Base-by-base conservation (phyloP, 2,113 vertebrate species). In the Hydrochoerus hydrochaeris region DNA sequence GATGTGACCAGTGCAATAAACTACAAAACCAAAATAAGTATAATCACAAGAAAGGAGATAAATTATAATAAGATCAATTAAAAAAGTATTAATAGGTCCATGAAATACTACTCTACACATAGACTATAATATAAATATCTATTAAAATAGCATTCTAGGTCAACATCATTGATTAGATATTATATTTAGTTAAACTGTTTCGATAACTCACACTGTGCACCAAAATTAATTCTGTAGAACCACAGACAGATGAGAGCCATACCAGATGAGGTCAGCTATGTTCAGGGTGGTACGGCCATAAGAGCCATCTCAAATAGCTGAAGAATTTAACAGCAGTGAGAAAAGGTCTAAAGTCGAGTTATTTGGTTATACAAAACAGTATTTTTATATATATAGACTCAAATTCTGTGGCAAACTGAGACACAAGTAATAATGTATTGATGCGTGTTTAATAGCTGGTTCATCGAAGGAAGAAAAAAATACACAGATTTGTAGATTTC, bases 1-100 rank as follows among this genome's bases (percentile, higher is more conserved):
- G 85, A 92, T 97, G 46, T 87, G 63, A 95, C 38, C 46, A 82
- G 11, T 75, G n/a, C 28, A 81, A 3, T 86, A 93, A 92, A 54
- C 85, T 49, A 81, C 54, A 93, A 95, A 95, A 44, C 30, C 80
- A 83, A 78, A 89, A 32, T 81, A 84, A 96, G 14, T 62, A 26
- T 80, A 44, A 83, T 93, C 54, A 73, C 60, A 5, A 30, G 28
- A 90, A 91, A 90, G 11, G 46, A 73, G n/a, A 46, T 86, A 83
- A 88, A 78, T 71, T 88, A 75, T 38, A 54, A 87, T 93, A 71
- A 85, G 90, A 57, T 38, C 77, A 93, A 65, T 54, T 65, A 82
- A 84, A 95, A 95, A 92, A 46, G 82, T 85, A 52, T 63, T 97
- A 93, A 57, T 26, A 69, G 11, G 65, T 95, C 38, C 26, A 2